Evolutionary conservation across 92 coral and sea anemone genomes (phyloP).

Genomic region (Palythoa grandis): DNA sequence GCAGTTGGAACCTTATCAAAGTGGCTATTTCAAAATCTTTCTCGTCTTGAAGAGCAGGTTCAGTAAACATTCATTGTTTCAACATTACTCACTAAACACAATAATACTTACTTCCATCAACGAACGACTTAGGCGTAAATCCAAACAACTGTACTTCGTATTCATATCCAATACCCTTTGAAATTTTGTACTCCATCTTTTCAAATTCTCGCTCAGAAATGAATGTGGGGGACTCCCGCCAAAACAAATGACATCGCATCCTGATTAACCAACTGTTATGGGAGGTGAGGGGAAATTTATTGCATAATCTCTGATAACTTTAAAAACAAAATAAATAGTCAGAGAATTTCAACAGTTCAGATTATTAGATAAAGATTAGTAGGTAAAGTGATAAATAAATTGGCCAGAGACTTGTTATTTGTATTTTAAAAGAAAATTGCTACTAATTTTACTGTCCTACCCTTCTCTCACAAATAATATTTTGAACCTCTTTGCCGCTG

Average conservation of each 20-base stretch:
- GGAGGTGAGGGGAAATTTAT: neutral
- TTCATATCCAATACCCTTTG: constrained; percentile 59
- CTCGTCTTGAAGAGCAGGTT: too few species aligned
- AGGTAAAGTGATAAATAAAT: neutral
- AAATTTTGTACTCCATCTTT: constrained; percentile 51
- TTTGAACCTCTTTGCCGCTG: neutral
- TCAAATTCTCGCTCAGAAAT: too few species aligned
- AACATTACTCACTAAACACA: neutral
- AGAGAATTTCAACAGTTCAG: neutral
- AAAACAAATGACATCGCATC: neutral
- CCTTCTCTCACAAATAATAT: neutral
- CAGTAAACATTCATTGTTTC: neutral
- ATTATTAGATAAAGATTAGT: neutral
- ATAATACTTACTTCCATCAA: constrained; percentile 80
- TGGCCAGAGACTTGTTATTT: neutral
- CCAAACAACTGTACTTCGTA: constrained; percentile 95
- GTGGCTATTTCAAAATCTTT: too few species aligned
- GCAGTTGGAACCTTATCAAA: too few species aligned
- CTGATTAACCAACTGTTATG: neutral
- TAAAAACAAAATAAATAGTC: neutral
- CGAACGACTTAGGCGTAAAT: constrained; percentile 94
- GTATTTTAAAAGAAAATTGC: neutral
- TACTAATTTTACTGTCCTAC: neutral
- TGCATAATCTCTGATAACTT: neutral
- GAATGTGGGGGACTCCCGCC: constrained; percentile 33